Base-by-base conservation (phyloP, 2,888 invertebrate species). In the Fissipunctia ypsillon region DNA sequence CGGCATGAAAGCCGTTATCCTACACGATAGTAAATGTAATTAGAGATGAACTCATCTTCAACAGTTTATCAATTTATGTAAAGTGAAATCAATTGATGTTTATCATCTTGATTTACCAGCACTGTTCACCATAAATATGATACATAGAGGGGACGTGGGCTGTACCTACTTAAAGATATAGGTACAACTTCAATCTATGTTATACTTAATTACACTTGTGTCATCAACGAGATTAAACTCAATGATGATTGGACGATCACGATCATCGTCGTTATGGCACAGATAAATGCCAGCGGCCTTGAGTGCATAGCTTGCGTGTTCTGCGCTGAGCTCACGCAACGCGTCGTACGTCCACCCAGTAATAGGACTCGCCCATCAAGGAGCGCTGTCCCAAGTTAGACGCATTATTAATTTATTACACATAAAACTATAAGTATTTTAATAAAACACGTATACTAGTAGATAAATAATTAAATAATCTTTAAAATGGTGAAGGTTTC, bases 31-130 rank as follows among this genome's bases (percentile, higher is more conserved):
- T 50, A 50, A 12, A 50, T 12, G n/a, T 50, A 50, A 78, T 71
- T 72, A 43, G 31, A 56, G 41, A 79, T 76, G 63, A 76, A 72
- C 63, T 71, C 80, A 77, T 80, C 63, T 59, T 41, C 59, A 43
- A 54, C 9, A 28, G 22, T 56, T 59, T 80, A 82, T 68, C 9
- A 28, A 16, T 56, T 59, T 80, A 82, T 68, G 50, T 67, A 31
- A 31, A 54, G 38, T 69, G 61, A 65, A 45, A 56, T 45, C 54
- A 56, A 5, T 64, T 43, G 66, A 76, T 48, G 5, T n/a, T 35
- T 52, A 52, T 80, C 50, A 35, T 35, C 50, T 35, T 66, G n/a
- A 69, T 45, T 41, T 66, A 56, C 50, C 56, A 52, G 31, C 14
- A 41, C 38, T 45, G 31, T 22, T 41, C 60, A 22, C 22, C 25